A percentile compares a stretch with the other conserved stretches of the same genome.
Evolutionary conservation across 2,888 invertebrate species (phyloP).

Genomic region (Bhutanitis thaidina): DNA sequence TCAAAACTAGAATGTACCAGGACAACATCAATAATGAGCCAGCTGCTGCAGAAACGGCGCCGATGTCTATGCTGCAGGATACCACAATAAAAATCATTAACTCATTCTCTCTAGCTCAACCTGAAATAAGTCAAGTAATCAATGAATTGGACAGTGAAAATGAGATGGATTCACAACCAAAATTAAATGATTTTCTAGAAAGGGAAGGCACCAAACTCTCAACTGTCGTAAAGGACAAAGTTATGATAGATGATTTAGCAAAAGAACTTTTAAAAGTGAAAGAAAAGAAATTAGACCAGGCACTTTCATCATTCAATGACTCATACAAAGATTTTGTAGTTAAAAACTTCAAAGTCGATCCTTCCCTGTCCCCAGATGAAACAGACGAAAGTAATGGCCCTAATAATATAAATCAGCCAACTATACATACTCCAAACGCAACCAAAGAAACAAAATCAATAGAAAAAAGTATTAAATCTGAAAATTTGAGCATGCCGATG

Average conservation of each 20-base stretch:
- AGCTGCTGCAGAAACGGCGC: background rate
- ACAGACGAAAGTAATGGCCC: conserved; percentile 42
- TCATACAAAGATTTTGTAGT: conserved; percentile 54
- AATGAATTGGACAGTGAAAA: conserved; percentile 14
- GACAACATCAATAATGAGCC: background rate
- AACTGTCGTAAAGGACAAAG: background rate
- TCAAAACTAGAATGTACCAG: conserved; percentile 15
- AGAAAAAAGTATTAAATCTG: background rate
- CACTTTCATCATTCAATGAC: conserved; percentile 51
- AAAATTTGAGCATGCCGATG: background rate
- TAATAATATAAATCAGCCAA: conserved; percentile 48
- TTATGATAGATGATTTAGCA: background rate
- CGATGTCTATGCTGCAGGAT: background rate
- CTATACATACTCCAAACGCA: background rate
- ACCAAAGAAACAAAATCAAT: conserved; percentile 2
- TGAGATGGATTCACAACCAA: background rate
- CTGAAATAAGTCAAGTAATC: conserved; percentile 19
- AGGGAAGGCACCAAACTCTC: background rate
- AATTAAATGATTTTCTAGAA: conserved; percentile 1
- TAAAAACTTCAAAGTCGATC: conserved; percentile 29
- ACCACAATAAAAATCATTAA: conserved; percentile 25
- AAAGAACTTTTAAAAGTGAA: conserved; percentile 1
- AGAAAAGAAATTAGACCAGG: conserved; percentile 18
- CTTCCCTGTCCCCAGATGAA: conserved; percentile 28
- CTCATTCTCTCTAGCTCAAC: conserved; percentile 28